Base-by-base conservation (phyloP, 2,797 vertebrate genomes). In the Triplophysa bombifrons region DNA sequence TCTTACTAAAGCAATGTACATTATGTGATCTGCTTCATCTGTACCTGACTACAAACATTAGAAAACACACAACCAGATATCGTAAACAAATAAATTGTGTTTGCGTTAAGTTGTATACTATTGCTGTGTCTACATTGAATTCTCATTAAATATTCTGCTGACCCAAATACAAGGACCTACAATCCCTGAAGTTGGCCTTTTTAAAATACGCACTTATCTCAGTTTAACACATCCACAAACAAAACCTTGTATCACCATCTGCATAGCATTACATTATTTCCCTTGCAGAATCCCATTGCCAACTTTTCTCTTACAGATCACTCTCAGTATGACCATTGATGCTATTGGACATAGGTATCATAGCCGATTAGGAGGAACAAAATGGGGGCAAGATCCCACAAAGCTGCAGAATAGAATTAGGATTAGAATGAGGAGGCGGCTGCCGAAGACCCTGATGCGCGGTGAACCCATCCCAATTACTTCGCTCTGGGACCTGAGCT, bases 381-480 rank as follows among this genome's bases (percentile, higher is more conserved):
- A 69, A 85, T 90, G 90, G 78, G 85, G 90, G 76, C 20, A 65
- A 81, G 76, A 87, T 92, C 85, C 83, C 91, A 85, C 93, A 88
- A 90, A 93, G 88, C 89, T 91, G 51, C 2, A 77, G 53, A 82
- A 65, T 16, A 80, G 53, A 3, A 30, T 30, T 5, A 8, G 53
- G 58, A 65, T 64, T 72, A 65, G 22, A 67, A 82, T 41, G 30
- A 82, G 80, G 77, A 74, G 68, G 79, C 80, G 38, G 68, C 65
- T 80, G 55, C 38, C 38, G 5, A 80, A 91, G 92, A 92, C 89
- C 90, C 88, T 72, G 82, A 88, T 90, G 89, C 88, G 86, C 34
- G 84, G 87, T 92, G 87, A 89, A 84, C 87, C 89, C 74, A 80
- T 90, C 93, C 93, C 94, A 96, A 93, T 97, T 96, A 95, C 90